Percentiles rank a stretch among this genome's conserved stretches.
Conservation (phyloP, 2,113 vertebrate species). For the Eleginops maclovinus region DNA sequence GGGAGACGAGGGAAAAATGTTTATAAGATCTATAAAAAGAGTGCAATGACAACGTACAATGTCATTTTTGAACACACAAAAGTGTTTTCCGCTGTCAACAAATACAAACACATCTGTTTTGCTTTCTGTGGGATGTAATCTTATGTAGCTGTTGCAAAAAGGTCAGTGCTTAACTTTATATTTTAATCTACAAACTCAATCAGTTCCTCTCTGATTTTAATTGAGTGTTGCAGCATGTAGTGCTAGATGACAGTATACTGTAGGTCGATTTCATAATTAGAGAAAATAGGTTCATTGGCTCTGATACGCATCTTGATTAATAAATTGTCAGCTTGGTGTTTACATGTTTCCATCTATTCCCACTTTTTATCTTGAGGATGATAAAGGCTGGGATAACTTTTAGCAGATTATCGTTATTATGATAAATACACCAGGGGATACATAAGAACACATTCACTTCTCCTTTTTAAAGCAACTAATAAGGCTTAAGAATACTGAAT, state of each 20-base stretch:
- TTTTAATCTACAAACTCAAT: slow-evolving; percentile 43
- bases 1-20: neutral
- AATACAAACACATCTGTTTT: slow-evolving; percentile 1
- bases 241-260: slow-evolving; percentile 12
- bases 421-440: neutral
- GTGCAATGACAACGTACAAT: no score
- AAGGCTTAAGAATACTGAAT: neutral
- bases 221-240: slow-evolving; percentile 52
- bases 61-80: no score
- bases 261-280: slow-evolving; percentile 63
- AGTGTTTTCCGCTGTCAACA: no score
- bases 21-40: neutral
- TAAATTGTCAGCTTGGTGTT: neutral
- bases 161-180: slow-evolving; percentile 33
- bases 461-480: neutral
- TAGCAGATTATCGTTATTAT: neutral
- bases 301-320: slow-evolving; percentile 56
- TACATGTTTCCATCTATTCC: slow-evolving; percentile 18
- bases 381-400: slow-evolving; percentile 12
- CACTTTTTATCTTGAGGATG: slow-evolving; percentile 5
- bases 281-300: slow-evolving; percentile 44
- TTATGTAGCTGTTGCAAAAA: slow-evolving; percentile 11
- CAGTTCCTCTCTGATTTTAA: slow-evolving; percentile 56
- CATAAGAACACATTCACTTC: neutral
- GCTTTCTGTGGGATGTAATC: slow-evolving; percentile 38